These are phyloP conservation scores for Phalacrocorax aristotelis DNA, from an alignment of 2,113 vertebrate genomes.

Conservation along the genomic window DNA sequence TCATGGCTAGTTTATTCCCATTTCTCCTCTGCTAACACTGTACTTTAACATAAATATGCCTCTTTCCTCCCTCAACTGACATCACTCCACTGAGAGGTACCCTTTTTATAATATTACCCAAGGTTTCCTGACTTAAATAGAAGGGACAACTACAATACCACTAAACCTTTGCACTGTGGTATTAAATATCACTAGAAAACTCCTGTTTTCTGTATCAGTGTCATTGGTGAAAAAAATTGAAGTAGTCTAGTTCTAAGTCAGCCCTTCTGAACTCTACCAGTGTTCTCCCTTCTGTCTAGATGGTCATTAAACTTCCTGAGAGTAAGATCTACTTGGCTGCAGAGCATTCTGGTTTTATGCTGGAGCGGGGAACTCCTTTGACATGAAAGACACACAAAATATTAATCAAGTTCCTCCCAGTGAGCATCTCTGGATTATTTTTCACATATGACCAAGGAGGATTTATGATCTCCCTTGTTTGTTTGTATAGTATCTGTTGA, in stretches of 20 bases:
- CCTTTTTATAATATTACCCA: neutral
- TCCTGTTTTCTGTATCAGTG: neutral
- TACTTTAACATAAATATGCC: neutral
- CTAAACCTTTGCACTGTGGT: neutral
- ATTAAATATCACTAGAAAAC: neutral
- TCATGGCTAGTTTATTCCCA: neutral
- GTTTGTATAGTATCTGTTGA: neutral
- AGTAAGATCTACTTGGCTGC: neutral
- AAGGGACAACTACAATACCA: neutral
- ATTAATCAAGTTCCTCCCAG: neutral
- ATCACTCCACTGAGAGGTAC: neutral
- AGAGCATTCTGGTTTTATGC: neutral
- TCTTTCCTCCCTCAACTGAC: neutral
- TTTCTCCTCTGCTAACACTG: neutral
- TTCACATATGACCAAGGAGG: neutral
- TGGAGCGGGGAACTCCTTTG: neutral
- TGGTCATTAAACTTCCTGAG: neutral
- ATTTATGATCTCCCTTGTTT: neutral
- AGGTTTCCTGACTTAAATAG: neutral
- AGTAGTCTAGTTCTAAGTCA: neutral
- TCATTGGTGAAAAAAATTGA: neutral
- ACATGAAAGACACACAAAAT: neutral
- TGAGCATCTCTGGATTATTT: neutral
- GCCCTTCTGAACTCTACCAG: neutral
- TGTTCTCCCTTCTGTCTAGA: neutral